Evolutionary conservation across 92 coral and sea anemone genomes (phyloP).

Genomic region (Palythoa caribaeorum): DNA sequence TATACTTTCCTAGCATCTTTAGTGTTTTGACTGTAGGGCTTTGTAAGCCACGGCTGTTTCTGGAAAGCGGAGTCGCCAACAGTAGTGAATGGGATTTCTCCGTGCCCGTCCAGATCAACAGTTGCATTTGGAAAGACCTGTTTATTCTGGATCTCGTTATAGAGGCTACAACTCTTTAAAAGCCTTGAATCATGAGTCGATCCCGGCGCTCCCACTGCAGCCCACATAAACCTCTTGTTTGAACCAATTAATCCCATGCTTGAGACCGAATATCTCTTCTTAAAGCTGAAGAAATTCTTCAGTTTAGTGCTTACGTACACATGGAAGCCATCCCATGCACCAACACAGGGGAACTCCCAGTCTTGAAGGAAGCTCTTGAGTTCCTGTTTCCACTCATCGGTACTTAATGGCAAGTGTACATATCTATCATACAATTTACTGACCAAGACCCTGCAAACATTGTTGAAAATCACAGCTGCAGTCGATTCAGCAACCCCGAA

Average conservation of each 20-base stretch:
- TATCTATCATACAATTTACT: conserved; percentile 53
- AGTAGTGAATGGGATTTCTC: conserved; percentile 48
- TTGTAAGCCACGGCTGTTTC: conserved; percentile 14
- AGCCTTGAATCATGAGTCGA: conserved; percentile 50
- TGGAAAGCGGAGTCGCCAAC: conserved; percentile 31
- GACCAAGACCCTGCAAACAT: conserved; percentile 61
- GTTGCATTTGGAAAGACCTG: conserved; percentile 42
- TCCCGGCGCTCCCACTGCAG: conserved; percentile 53
- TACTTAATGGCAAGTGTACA: conserved; percentile 55
- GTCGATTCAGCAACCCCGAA: conserved; percentile 75
- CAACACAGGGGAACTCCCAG: conserved; percentile 64
- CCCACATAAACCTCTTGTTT: conserved; percentile 52
- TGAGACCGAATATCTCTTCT: conserved; percentile 46
- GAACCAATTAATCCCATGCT: conserved; percentile 46
- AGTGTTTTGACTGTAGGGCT: conserved; percentile 28
- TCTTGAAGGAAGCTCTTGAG: conserved; percentile 68
- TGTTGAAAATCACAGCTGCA: conserved; percentile 63
- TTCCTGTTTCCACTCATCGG: conserved; percentile 69
- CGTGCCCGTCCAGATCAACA: conserved; percentile 7
- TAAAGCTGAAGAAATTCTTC: conserved; percentile 54
- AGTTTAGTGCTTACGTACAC: conserved; percentile 52
- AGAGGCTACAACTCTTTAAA: conserved; percentile 31
- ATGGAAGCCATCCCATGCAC: conserved; percentile 64
- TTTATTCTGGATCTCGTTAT: conserved; percentile 31
- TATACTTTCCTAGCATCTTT: conserved; percentile 62